Percentiles rank a stretch among this genome's conserved stretches.
phyloP scores from a whole-genome alignment of 2,113 vertebrate genomes.

The Lates calcarifer region DNA sequence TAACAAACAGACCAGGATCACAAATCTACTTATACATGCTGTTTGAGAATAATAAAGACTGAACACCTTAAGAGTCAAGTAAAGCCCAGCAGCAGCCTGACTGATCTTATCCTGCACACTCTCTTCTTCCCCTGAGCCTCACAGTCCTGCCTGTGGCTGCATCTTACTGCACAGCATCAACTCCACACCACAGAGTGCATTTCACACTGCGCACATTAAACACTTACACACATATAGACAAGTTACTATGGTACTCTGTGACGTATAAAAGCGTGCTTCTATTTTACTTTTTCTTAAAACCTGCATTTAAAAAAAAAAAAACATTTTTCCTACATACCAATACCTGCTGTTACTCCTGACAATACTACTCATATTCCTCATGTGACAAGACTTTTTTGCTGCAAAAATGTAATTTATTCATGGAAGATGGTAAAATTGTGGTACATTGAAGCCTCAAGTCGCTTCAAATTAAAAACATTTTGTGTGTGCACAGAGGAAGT shows the following conservation, averaged over 20 bases:
- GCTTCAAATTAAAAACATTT: background rate
- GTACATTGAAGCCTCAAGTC: background rate
- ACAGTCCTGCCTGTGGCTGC: background rate
- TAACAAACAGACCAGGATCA: background rate
- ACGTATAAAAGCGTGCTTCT: background rate
- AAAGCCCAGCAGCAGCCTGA: constrained; percentile 2
- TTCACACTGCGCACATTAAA: background rate
- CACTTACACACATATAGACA: background rate
- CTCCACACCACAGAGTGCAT: background rate
- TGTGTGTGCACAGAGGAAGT: background rate
- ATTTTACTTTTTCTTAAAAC: too few species aligned
- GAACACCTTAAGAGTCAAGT: background rate
- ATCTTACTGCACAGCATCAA: background rate
- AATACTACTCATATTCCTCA: background rate
- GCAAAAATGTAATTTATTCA: background rate
- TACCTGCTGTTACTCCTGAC: background rate
- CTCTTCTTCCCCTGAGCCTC: constrained; percentile 5
- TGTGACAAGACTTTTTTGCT: background rate
- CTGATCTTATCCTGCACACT: constrained; percentile 26
- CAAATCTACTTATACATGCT: background rate
- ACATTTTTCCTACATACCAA: too few species aligned
- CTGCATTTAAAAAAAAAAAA: too few species aligned
- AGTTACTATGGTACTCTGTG: background rate
- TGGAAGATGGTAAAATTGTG: background rate
- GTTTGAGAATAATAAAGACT: background rate